Base-by-base conservation (phyloP, 2,888 invertebrate genomes). In the Zaprionus obscuricornis region DNA sequence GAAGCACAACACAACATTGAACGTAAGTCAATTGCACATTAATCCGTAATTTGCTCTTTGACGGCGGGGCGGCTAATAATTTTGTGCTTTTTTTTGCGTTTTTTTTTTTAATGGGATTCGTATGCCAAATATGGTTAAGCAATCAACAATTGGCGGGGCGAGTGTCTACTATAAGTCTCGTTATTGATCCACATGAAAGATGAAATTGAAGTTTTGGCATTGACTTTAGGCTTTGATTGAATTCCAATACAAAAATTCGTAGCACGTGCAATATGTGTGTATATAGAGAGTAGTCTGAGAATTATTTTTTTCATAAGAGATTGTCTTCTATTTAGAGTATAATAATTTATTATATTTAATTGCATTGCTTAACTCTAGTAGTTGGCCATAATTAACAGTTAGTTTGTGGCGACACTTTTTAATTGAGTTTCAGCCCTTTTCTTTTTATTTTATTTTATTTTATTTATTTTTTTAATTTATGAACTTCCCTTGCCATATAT, bases 41-140 rank as follows among this genome's bases (percentile, higher is more conserved):
- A 79, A 85, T 85, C 85, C 82, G 68, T 82, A 79, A 84, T 81
- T 81, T 81, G 78, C 71, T 67, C 70, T 46, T 52, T 66, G 67
- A 56, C 57, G 66, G 64, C 51, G 46, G 47, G 26, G 55, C 67
- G 50, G 68, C 64, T 78, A 85, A 84, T 81, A 85, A 83, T 79
- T 81, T n/a, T n/a, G n/a, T n/a, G n/a, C n/a, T n/a, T n/a, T n/a
- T n/a, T n/a, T n/a, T n/a, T n/a, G n/a, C n/a, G n/a, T n/a, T n/a
- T n/a, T n/a, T n/a, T n/a, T n/a, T n/a, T 85, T 81, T 81, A 85
- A 81, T 81, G 55, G 83, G 79, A 85, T 67, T 39, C 60, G 59
- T 33, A 45, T 45, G 58, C 81, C 85, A 62, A 85, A 73, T 68
- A 83, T 62, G 85, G 81, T 14, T 73, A 57, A n/a, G n/a, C n/a